These are phyloP conservation scores for Trisateles emortualis DNA, from an alignment of 2,888 invertebrate genomes.

Conservation along the genomic window DNA sequence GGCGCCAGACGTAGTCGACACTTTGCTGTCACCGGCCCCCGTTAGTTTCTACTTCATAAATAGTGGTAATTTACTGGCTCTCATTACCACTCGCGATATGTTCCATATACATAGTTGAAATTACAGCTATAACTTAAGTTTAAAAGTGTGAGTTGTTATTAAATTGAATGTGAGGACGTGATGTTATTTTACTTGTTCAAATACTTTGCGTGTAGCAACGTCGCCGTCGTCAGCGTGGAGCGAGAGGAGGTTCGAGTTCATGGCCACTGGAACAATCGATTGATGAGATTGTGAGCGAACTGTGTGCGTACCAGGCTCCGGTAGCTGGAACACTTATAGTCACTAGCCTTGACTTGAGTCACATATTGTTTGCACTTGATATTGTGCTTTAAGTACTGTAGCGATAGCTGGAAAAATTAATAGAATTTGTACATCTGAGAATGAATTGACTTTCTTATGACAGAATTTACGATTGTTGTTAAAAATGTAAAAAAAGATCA, in stretches of 20 bases:
- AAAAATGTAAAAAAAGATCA: conserved; percentile 1
- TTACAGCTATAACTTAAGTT: conserved; percentile 27
- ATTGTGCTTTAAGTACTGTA: no score
- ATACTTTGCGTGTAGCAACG: conserved; percentile 60
- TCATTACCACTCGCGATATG: conserved; percentile 35
- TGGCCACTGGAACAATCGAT: conserved; percentile 80
- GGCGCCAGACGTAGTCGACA: conserved; percentile 66
- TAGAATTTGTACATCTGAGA: no score
- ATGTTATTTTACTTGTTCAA: conserved; percentile 59
- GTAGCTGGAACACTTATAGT: conserved; percentile 51
- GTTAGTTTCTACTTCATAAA: conserved; percentile 75
- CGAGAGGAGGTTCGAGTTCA: conserved; percentile 72
- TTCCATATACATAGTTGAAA: conserved; percentile 23
- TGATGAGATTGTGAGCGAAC: conserved; percentile 61
- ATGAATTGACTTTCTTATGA: no score
- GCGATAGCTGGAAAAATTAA: no score
- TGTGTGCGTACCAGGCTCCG: conserved; percentile 52
- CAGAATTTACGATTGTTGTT: no score
- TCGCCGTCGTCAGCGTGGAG: conserved; percentile 32
- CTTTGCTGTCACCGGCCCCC: conserved; percentile 42
- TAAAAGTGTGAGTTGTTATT: conserved; percentile 46
- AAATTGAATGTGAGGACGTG: conserved; percentile 49
- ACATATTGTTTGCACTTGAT: conserved; percentile 39
- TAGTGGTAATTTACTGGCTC: conserved; percentile 58
- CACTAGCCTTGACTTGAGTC: conserved; percentile 56